Evolutionary conservation across 2,113 vertebrate species (phyloP).

Genomic region (Ciconia boyciana): DNA sequence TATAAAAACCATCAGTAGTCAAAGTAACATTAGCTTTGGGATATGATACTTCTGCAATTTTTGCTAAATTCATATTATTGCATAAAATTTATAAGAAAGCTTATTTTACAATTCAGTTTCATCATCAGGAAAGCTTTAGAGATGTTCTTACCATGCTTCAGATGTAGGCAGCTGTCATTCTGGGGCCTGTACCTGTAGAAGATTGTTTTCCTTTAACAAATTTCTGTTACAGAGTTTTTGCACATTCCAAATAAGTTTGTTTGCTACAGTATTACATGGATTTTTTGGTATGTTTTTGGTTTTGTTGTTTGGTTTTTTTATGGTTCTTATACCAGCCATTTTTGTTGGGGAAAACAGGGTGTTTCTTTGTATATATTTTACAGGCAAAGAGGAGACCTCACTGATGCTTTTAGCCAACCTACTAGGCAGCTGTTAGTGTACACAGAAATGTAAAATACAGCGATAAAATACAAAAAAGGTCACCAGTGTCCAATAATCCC

Average conservation of each 20-base stretch:
- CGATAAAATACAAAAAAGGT: not conserved
- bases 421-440: conserved; percentile 46
- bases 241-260: conserved; percentile 73
- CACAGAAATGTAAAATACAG: not conserved
- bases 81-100: conserved; percentile 52
- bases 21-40: conserved; percentile 45
- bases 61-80: conserved; percentile 39
- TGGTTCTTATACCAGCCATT: conserved; percentile 76
- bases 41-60: conserved; percentile 34
- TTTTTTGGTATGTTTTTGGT: conserved; percentile 27
- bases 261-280: conserved; percentile 46
- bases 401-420: conserved; percentile 52
- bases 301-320: not conserved
- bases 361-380: conserved; percentile 13
- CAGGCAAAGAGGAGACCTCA: conserved; percentile 44
- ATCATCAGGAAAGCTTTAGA: conserved; percentile 74
- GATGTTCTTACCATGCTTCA: conserved; percentile 97
- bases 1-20: conserved; percentile 70
- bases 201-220: conserved; percentile 90
- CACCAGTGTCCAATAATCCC: not conserved
- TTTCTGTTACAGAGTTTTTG: conserved; percentile 67
- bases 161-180: conserved; percentile 99
- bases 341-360: conserved; percentile 10
- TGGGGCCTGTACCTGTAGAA: conserved; percentile 99
- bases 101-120: conserved; percentile 54